Conservation (phyloP, 1,140 invertebrate species). For the Dolichoris vasculosae region DNA sequence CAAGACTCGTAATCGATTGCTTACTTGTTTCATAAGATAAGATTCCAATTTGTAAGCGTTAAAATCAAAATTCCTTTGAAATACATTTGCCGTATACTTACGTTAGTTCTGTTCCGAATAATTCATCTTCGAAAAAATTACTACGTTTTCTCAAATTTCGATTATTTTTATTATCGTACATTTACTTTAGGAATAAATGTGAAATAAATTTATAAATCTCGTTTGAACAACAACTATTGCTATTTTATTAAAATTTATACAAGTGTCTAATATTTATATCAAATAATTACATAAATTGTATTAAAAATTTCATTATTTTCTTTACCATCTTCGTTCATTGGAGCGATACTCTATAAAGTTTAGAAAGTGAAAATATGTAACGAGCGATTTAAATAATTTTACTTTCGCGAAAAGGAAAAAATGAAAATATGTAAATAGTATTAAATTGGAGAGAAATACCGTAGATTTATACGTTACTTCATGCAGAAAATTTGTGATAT, state of each 20-base stretch:
- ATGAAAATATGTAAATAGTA: not conserved
- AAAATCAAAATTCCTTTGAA: not conserved
- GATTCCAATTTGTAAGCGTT: not conserved
- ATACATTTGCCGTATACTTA: too few relatives aligned
- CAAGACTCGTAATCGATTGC: not conserved
- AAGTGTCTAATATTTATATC: too few relatives aligned
- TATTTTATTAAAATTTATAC: too few relatives aligned
- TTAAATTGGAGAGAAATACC: not conserved
- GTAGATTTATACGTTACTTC: not conserved
- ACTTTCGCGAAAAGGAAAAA: conserved; percentile 2
- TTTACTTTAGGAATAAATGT: too few relatives aligned
- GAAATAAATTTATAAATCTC: too few relatives aligned
- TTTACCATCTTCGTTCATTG: not conserved
- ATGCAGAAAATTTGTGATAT: not conserved
- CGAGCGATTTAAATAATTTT: conserved; percentile 18
- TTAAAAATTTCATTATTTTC: not conserved
- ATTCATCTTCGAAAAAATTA: too few relatives aligned
- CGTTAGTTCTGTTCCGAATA: too few relatives aligned
- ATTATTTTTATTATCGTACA: too few relatives aligned
- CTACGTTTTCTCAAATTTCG: too few relatives aligned
- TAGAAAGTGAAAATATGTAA: not conserved
- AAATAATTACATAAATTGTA: not conserved
- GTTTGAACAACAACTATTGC: too few relatives aligned
- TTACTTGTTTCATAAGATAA: not conserved
- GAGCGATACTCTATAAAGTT: not conserved